Percentiles rank a stretch among this genome's conserved stretches.
These are phyloP conservation scores for Cataglyphis livida DNA, from an alignment of 2,888 invertebrate genomes.

Conservation along the genomic window DNA sequence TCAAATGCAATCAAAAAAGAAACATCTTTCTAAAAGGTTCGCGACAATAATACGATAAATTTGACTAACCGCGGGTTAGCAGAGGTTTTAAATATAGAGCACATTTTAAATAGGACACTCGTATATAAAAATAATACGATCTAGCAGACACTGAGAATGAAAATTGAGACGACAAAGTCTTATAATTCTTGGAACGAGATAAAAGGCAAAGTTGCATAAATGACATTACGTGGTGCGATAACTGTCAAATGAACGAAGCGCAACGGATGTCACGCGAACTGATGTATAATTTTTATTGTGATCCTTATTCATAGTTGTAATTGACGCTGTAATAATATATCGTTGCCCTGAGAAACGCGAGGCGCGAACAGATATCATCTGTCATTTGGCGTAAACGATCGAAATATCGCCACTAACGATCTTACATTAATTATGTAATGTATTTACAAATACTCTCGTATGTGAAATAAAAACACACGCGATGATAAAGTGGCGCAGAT, in stretches of 20 bases:
- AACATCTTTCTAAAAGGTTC: neutral
- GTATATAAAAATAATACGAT: conserved; percentile 7
- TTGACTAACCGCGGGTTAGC: neutral
- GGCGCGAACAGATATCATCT: conserved; percentile 20
- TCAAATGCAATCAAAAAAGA: neutral
- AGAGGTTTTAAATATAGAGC: neutral
- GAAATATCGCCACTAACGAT: conserved; percentile 28
- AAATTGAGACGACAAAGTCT: conserved; percentile 1
- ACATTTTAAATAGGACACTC: neutral
- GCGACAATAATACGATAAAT: neutral
- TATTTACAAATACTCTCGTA: conserved; percentile 17
- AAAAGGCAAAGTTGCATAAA: conserved; percentile 21
- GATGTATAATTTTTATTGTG: conserved; percentile 14
- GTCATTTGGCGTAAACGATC: conserved; percentile 2
- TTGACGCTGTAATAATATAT: conserved; percentile 14
- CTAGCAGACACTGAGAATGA: neutral
- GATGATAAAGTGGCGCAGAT: conserved; percentile 25
- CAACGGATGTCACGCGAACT: conserved; percentile 1
- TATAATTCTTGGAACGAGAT: conserved; percentile 1
- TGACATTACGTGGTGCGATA: conserved; percentile 13
- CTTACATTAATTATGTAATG: conserved; percentile 27
- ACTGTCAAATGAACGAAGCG: conserved; percentile 20
- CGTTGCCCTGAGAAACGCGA: neutral
- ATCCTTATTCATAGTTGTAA: neutral
- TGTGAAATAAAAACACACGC: conserved; percentile 4